A percentile compares a stretch with the other conserved stretches of the same genome.
Conservation (phyloP, 2,888 invertebrate genomes). For the Hirtodrosophila histrioides region DNA sequence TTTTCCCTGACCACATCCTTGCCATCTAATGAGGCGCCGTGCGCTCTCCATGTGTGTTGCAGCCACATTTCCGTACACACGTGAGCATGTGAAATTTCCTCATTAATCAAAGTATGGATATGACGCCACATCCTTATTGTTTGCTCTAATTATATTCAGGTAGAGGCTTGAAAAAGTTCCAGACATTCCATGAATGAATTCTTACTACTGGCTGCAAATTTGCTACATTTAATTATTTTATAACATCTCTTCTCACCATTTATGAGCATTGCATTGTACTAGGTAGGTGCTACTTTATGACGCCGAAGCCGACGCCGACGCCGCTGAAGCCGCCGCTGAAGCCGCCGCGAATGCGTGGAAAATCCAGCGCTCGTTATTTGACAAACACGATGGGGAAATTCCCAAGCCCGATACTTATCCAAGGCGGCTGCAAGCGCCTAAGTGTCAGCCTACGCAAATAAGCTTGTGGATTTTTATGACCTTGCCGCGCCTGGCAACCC, state of each 20-base stretch:
- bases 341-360: conserved; percentile 58
- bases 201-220: conserved; percentile 21
- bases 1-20: conserved; percentile 48
- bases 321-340: conserved; percentile 16
- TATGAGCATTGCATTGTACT: conserved; percentile 60
- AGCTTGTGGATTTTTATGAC: conserved; percentile 61
- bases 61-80: conserved; percentile 8
- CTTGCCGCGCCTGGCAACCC: conserved; percentile 36
- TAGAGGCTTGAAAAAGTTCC: conserved; percentile 9
- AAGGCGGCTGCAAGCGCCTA: conserved; percentile 65
- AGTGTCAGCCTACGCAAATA: conserved; percentile 74
- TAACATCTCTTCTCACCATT: conserved; percentile 54
- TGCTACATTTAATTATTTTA: conserved; percentile 65
- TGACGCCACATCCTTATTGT: conserved; percentile 60
- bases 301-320: conserved; percentile 12
- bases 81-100: conserved; percentile 50
- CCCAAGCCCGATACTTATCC: conserved; percentile 44
- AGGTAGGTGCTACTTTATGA: conserved; percentile 69
- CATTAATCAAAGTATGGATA: conserved; percentile 65
- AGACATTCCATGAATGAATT: conserved; percentile 68
- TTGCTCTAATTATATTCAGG: conserved; percentile 52
- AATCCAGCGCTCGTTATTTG: conserved; percentile 66
- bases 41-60: conserved; percentile 40
- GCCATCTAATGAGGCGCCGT: conserved; percentile 56
- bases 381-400: conserved; percentile 57